A percentile compares a stretch with the other conserved stretches of the same genome.
These are phyloP conservation scores for Phyllotreta cruciferae DNA, from an alignment of 2,888 invertebrate genomes.

Conservation along the genomic window DNA sequence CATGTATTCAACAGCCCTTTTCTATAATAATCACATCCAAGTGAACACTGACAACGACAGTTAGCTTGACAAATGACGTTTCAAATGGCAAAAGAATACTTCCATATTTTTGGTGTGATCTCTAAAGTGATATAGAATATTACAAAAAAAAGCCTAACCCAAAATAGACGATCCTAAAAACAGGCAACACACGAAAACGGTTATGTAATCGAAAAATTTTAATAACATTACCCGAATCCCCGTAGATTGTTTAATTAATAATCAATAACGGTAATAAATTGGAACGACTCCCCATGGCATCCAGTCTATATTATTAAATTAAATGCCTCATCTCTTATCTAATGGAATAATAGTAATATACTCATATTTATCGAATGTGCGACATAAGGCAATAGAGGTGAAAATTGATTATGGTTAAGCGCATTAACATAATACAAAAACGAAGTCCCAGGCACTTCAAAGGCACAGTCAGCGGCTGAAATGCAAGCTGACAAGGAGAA, in stretches of 20 bases:
- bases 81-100: too few species aligned
- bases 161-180: too few species aligned
- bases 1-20: too few species aligned
- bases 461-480: not conserved
- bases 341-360: conserved; percentile 24
- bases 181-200: too few species aligned
- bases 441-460: not conserved
- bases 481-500: too few species aligned
- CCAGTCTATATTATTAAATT: conserved; percentile 23
- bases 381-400: conserved; percentile 7
- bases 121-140: too few species aligned
- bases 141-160: too few species aligned
- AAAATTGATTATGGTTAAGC: not conserved
- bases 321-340: conserved; percentile 13
- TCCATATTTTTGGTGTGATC: too few species aligned
- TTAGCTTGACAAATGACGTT: too few species aligned
- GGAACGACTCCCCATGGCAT: conserved; percentile 16
- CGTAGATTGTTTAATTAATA: conserved; percentile 14
- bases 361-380: conserved; percentile 14
- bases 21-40: too few species aligned
- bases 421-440: not conserved
- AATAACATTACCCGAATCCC: conserved; percentile 22
- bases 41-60: too few species aligned
- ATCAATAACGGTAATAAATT: conserved; percentile 23
- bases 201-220: conserved; percentile 5